phyloP scores from a whole-genome alignment of 2,797 vertebrate species.

The Coregonus sp. region DNA sequence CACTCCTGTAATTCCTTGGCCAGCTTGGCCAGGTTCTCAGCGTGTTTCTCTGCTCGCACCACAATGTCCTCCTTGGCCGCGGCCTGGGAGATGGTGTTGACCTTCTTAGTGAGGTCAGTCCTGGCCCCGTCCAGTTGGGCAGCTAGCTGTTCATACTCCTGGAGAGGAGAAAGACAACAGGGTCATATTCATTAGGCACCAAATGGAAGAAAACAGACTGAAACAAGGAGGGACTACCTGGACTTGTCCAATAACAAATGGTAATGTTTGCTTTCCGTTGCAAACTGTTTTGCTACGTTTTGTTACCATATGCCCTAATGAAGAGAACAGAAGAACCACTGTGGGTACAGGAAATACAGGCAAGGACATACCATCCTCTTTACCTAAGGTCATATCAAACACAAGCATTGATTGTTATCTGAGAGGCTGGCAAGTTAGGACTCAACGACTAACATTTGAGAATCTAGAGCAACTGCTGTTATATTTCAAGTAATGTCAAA shows the following conservation, averaged over 20 bases:
- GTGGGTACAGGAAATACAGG: background rate
- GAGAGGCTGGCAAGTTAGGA: slow-evolving; percentile 35
- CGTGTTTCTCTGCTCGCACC: slow-evolving; percentile 84
- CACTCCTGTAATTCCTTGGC: slow-evolving; percentile 88
- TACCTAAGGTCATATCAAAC: slow-evolving; percentile 18
- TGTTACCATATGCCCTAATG: background rate
- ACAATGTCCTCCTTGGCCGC: slow-evolving; percentile 81
- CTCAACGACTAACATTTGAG: slow-evolving; percentile 20
- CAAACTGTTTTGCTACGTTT: background rate
- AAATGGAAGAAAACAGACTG: slow-evolving; percentile 1
- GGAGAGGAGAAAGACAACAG: slow-evolving; percentile 13
- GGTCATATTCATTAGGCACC: background rate
- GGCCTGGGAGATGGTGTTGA: slow-evolving; percentile 78
- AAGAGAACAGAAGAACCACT: background rate
- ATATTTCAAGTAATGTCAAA: background rate
- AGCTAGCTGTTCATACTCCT: slow-evolving; percentile 89
- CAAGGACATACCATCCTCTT: slow-evolving; percentile 28
- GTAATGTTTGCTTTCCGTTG: background rate
- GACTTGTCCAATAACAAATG: background rate
- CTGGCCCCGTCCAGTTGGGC: slow-evolving; percentile 86
- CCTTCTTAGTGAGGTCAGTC: slow-evolving; percentile 82
- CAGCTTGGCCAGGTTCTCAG: slow-evolving; percentile 74
- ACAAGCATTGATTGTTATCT: slow-evolving; percentile 48
- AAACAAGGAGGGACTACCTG: background rate
- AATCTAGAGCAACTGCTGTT: slow-evolving; percentile 8